These are phyloP conservation scores for Pararge aegeria DNA, from an alignment of 1,140 invertebrate species.

Conservation along the genomic window DNA sequence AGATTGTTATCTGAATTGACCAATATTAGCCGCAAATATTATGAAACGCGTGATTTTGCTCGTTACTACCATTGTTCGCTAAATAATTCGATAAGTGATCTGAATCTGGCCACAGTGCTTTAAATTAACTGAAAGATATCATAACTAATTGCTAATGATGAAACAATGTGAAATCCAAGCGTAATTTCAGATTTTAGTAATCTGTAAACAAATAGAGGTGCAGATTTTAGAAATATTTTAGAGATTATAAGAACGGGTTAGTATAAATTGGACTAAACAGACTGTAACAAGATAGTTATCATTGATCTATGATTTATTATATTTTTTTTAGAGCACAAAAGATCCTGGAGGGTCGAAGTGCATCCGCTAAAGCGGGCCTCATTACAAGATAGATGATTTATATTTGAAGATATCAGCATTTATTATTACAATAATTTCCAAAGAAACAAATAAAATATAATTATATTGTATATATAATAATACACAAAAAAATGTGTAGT, in stretches of 20 bases:
- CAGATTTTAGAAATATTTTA: not conserved
- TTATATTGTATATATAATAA: no score
- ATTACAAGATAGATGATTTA: no score
- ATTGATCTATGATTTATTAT: not conserved
- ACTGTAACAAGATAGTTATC: not conserved
- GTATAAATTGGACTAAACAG: not conserved
- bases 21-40: conserved; percentile 31
- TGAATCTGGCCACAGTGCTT: conserved; percentile 17
- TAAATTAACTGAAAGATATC: conserved; percentile 24
- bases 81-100: conserved; percentile 32
- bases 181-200: conserved; percentile 5
- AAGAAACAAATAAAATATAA: no score
- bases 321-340: not conserved
- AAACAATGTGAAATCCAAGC: conserved; percentile 15
- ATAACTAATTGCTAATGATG: conserved; percentile 19
- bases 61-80: conserved; percentile 21
- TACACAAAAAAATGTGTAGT: no score
- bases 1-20: conserved; percentile 25
- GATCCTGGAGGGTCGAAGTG: no score
- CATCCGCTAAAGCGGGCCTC: no score
- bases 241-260: not conserved
- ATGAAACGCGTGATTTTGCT: conserved; percentile 25
- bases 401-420: no score
- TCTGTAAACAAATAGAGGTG: not conserved
- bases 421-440: not conserved